Evolutionary conservation across 1,140 invertebrate genomes (phyloP).

Genomic region (Drosophila pachea): DNA sequence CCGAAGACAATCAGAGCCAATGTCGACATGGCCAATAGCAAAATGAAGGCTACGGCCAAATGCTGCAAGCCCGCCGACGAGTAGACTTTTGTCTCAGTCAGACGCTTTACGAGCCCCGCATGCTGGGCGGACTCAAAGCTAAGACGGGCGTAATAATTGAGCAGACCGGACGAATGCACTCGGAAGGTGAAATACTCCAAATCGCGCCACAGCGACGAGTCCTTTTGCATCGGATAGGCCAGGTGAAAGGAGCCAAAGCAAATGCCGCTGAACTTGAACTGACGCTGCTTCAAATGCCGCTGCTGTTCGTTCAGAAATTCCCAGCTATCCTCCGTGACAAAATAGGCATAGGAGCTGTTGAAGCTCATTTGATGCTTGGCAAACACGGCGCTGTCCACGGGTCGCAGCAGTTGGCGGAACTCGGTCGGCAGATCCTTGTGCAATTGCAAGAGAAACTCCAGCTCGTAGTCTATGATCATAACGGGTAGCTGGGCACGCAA

Average conservation of each 20-base stretch:
- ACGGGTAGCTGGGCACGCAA: constrained; percentile 59
- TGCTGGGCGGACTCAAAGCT: constrained; percentile 59
- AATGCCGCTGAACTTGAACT: constrained; percentile 63
- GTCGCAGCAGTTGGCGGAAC: constrained; percentile 47
- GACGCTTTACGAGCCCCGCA: constrained; percentile 55
- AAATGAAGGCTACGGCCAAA: constrained; percentile 59
- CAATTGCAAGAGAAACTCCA: constrained; percentile 56
- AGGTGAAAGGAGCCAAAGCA: constrained; percentile 68
- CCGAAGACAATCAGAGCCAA: constrained; percentile 37
- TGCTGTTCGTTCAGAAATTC: constrained; percentile 67
- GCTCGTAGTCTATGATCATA: constrained; percentile 72
- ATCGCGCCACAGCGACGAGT: constrained; percentile 63
- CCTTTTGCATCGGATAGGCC: constrained; percentile 65
- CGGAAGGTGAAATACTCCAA: constrained; percentile 63
- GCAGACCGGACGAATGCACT: constrained; percentile 59
- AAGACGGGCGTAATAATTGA: constrained; percentile 59
- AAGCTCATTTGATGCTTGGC: constrained; percentile 48
- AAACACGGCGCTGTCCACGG: constrained; percentile 59
- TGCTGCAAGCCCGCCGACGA: constrained; percentile 57
- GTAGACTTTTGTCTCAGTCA: constrained; percentile 45
- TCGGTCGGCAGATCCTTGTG: constrained; percentile 41
- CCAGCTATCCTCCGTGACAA: constrained; percentile 66
- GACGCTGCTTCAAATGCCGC: constrained; percentile 49
- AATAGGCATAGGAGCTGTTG: constrained; percentile 66
- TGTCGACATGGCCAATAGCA: constrained; percentile 40